These are phyloP conservation scores for Nixonia krombeini DNA, from an alignment of 1,140 invertebrate genomes.

Conservation along the genomic window DNA sequence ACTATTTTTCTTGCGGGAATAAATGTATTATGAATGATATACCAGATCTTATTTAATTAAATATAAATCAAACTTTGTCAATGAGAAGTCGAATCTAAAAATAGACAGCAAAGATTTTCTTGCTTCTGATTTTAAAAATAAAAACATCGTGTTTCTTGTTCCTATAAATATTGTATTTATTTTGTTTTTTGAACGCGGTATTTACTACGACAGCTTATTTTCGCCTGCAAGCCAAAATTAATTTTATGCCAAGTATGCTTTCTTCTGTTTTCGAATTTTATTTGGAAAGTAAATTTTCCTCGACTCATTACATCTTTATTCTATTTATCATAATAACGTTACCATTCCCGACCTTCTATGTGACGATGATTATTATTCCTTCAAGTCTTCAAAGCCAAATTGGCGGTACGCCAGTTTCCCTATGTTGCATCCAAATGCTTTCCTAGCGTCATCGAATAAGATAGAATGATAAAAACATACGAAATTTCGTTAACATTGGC, in stretches of 20 bases:
- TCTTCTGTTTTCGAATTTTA: too few relatives aligned
- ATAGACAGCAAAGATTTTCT: too few relatives aligned
- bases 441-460: not conserved
- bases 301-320: not conserved
- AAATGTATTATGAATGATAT: too few relatives aligned
- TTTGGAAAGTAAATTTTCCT: not conserved
- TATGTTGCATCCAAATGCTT: not conserved
- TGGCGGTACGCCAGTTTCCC: conserved; percentile 12
- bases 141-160: too few relatives aligned
- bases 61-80: too few relatives aligned
- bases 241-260: too few relatives aligned
- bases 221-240: too few relatives aligned
- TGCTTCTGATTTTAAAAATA: too few relatives aligned
- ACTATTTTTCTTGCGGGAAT: not conserved
- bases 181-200: not conserved
- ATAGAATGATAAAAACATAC: conserved; percentile 1
- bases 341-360: not conserved
- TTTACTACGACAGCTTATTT: not conserved
- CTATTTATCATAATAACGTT: conserved; percentile 2
- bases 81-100: too few relatives aligned
- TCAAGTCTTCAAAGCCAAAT: conserved; percentile 18
- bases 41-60: too few relatives aligned
- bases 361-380: conserved; percentile 2
- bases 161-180: not conserved
- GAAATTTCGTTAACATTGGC: too few relatives aligned